Evolutionary conservation across 2,888 invertebrate species (phyloP), one percentile per base, ranked within the genome.

Genomic region (Lasioglossum figueresi): DNA sequence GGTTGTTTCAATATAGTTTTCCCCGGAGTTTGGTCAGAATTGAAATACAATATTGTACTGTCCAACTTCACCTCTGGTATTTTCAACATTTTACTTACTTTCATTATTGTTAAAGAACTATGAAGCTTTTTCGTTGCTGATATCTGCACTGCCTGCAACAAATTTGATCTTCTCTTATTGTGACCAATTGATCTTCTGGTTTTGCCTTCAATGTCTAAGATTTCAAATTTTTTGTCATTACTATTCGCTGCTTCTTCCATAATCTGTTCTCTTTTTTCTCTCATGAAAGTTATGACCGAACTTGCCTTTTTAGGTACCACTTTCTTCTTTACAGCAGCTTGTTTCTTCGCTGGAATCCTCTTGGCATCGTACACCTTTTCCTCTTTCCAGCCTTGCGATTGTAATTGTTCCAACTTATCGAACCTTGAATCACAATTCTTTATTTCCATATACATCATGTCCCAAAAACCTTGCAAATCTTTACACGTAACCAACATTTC

Each of bases 391-490:
- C 85, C 87, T 2, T 84, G 89, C 0, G 83, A 45, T 59, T 89
- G 88, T 8, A 93, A 68, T 40, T 91, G 80, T 14, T 91, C 90
- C 8, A 94, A 86, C 48, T 90, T 91, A 2, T 89, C 80, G 63
- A 95, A 95, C 8, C 94, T 88, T 10, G 68, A 79, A 6, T 93
- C 89, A 76, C 94, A 94, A 71, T 95, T 86, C 34, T 86, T 90
- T 23, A 95, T 96, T 95, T 98, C 98, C 95, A 98, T 96, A 89
- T 96, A 96, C 59, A 98, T 96, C 97, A 98, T 97, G 92, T 98
- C 98, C 98, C 98, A 98, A 95, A 98, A 98, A 43, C 98, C 98
- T 90, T 97, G 97, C 79, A 98, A 95, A 95, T 98, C 98, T 10
- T 96, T 96, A 83, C 96, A 96, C 0, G 96, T 96, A 68, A 97